phyloP scores from a whole-genome alignment of 2,113 vertebrate species.

The Pangasianodon hypophthalmus region DNA sequence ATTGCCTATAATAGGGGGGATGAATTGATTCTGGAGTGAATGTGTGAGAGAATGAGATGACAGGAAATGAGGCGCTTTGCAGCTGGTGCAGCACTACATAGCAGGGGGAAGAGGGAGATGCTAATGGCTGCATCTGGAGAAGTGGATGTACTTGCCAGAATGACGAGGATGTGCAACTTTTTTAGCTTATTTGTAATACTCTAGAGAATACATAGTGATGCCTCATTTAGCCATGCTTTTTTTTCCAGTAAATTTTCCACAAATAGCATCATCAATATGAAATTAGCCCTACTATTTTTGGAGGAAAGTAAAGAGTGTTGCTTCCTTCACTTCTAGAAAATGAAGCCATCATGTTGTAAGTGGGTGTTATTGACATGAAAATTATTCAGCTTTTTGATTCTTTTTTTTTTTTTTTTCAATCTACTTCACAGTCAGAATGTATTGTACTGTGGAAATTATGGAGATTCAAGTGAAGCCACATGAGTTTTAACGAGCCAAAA shows the following conservation, averaged over 20 bases:
- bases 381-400: background rate
- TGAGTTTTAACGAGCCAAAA: background rate
- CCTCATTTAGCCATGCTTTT: slow-evolving; percentile 32
- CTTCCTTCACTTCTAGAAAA: background rate
- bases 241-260: slow-evolving; percentile 3
- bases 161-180: slow-evolving; percentile 27
- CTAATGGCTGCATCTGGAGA: slow-evolving; percentile 49
- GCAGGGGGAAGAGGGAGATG: slow-evolving; percentile 30
- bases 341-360: slow-evolving; percentile 14
- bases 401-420: background rate
- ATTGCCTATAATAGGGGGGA: background rate
- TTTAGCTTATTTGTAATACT: slow-evolving; percentile 18
- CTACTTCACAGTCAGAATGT: background rate
- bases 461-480: background rate
- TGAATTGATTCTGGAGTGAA: slow-evolving; percentile 36
- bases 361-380: background rate
- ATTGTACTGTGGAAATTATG: background rate
- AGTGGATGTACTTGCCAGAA: slow-evolving; percentile 30
- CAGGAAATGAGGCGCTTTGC: slow-evolving; percentile 43
- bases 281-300: background rate
- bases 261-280: slow-evolving; percentile 12
- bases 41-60: slow-evolving; percentile 38
- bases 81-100: slow-evolving; percentile 37
- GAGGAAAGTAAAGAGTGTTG: background rate
- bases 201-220: slow-evolving; percentile 8